Conservation (phyloP, 2,113 vertebrate species). For the Notarius lentiginosus region DNA sequence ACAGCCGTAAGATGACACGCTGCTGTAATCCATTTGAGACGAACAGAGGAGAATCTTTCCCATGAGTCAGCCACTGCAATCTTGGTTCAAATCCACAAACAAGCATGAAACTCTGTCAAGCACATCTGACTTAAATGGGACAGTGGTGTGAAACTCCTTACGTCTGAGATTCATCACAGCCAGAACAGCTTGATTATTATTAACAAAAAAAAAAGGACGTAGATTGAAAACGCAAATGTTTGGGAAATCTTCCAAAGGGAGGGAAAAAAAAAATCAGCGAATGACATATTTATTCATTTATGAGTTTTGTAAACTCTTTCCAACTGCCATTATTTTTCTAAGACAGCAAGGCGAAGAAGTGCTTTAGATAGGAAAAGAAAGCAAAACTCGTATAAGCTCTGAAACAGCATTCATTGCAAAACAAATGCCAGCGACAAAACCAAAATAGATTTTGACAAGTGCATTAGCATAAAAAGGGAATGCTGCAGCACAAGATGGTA, state of each 20-base stretch:
- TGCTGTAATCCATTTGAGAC: slow-evolving; percentile 46
- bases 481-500: slow-evolving; percentile 44
- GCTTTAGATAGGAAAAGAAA: slow-evolving; percentile 38
- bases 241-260: too few species aligned
- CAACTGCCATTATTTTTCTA: slow-evolving; percentile 16
- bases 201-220: slow-evolving; percentile 6
- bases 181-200: slow-evolving; percentile 43
- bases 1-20: slow-evolving; percentile 35
- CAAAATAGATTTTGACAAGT: slow-evolving; percentile 57
- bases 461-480: slow-evolving; percentile 52
- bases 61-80: slow-evolving; percentile 14
- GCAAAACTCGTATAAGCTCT: slow-evolving; percentile 38
- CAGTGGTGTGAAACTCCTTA: slow-evolving; percentile 40
- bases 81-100: slow-evolving; percentile 30
- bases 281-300: slow-evolving; percentile 40
- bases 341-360: slow-evolving; percentile 41
- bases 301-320: slow-evolving; percentile 41
- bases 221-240: slow-evolving; percentile 11
- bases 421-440: slow-evolving; percentile 48
- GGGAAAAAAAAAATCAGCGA: background rate
- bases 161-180: slow-evolving; percentile 46
- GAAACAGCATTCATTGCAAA: slow-evolving; percentile 47
- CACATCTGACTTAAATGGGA: slow-evolving; percentile 48
- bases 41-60: slow-evolving; percentile 44
- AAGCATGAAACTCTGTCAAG: slow-evolving; percentile 32